A percentile compares a stretch with the other conserved stretches of the same genome.
Evolutionary conservation across 1,140 invertebrate genomes (phyloP).

Genomic region (Achatina immaculata): DNA sequence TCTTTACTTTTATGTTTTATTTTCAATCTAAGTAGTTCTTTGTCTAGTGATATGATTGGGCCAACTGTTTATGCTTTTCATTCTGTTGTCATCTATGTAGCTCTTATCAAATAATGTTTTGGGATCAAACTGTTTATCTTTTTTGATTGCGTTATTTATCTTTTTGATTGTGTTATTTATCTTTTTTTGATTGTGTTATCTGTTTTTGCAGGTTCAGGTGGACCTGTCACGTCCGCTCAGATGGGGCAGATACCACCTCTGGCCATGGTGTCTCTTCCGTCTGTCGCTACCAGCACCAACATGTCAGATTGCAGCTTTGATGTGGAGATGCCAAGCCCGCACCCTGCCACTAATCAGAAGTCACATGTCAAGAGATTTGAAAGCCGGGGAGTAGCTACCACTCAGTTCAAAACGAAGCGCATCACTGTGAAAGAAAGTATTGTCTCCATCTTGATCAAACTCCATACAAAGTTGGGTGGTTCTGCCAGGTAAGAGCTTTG

Average conservation of each 20-base stretch:
- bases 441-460: constrained; percentile 88
- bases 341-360: constrained; percentile 20
- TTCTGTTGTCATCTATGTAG: no score
- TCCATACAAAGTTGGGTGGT: constrained; percentile 92
- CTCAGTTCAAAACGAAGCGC: constrained; percentile 40
- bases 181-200: no score
- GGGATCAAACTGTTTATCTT: no score
- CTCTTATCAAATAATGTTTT: no score
- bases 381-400: constrained; percentile 55
- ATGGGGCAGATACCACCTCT: constrained; percentile 54
- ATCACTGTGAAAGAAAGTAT: constrained; percentile 85
- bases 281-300: background rate
- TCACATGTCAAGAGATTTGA: constrained; percentile 48
- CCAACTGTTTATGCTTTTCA: no score
- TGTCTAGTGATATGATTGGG: no score
- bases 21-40: no score
- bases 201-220: constrained; percentile 51
- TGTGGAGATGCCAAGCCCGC: background rate
- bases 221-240: constrained; percentile 63
- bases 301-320: background rate
- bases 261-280: constrained; percentile 36
- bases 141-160: no score
- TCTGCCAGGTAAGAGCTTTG: constrained; percentile 77
- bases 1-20: no score
- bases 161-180: no score